Percentiles rank a stretch among this genome's conserved stretches.
Conservation (phyloP, 2,888 invertebrate species). For the Parnassius smintheus region DNA sequence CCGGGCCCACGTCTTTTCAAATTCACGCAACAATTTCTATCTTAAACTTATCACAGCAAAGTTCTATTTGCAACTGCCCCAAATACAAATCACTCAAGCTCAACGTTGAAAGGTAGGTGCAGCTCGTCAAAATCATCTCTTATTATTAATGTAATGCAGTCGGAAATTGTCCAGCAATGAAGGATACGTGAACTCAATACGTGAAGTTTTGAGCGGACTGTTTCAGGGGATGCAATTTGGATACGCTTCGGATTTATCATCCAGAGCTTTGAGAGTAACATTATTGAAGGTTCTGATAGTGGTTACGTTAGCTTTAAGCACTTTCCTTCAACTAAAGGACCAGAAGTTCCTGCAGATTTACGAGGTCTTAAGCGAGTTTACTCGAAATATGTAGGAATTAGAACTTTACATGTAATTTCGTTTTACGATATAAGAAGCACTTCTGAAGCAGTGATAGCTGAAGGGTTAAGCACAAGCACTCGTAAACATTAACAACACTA, state of each 20-base stretch:
- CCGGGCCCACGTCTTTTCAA: conserved; percentile 61
- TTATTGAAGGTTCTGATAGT: conserved; percentile 18
- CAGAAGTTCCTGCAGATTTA: conserved; percentile 17
- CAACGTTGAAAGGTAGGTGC: conserved; percentile 38
- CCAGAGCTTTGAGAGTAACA: conserved; percentile 32
- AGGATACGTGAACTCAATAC: conserved; percentile 39
- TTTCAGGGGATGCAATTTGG: conserved; percentile 56
- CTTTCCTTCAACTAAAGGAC: conserved; percentile 11
- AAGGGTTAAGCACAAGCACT: no score
- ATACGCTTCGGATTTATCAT: conserved; percentile 31
- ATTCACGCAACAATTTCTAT: conserved; percentile 43
- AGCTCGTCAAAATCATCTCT: conserved; percentile 20
- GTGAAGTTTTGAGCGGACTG: conserved; percentile 59
- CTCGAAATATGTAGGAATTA: conserved; percentile 6
- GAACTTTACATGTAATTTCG: conserved; percentile 12
- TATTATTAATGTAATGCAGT: conserved; percentile 17
- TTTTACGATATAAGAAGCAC: background rate
- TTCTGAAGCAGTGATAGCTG: no score
- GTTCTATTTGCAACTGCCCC: conserved; percentile 41
- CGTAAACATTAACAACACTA: no score
- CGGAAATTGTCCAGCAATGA: conserved; percentile 14
- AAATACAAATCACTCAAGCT: conserved; percentile 60
- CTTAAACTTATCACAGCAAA: conserved; percentile 43
- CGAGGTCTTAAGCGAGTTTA: conserved; percentile 16
- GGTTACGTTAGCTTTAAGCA: conserved; percentile 20